These are phyloP conservation scores for Salvelinus sp. DNA, from an alignment of 2,113 vertebrate genomes.

Conservation along the genomic window DNA sequence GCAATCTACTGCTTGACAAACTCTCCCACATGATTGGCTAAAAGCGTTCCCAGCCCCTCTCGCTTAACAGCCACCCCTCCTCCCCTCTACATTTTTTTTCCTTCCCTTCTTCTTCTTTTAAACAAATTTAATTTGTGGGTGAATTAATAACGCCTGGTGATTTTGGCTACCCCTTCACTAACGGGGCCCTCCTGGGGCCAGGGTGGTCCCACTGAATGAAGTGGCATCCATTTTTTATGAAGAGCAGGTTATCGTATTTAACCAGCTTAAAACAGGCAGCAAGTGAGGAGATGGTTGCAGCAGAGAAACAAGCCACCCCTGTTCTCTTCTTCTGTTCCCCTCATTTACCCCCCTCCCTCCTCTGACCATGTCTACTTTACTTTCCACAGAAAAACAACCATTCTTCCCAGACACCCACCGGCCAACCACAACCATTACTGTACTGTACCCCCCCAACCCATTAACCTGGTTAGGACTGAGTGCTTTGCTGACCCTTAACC, in stretches of 20 bases:
- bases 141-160: slow-evolving; percentile 77
- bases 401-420: background rate
- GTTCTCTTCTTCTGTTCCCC: slow-evolving; percentile 18
- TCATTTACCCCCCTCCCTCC: slow-evolving; percentile 17
- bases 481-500: slow-evolving; percentile 60
- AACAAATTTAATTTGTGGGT: slow-evolving; percentile 64
- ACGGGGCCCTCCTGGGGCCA: slow-evolving; percentile 52
- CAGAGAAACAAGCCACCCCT: slow-evolving; percentile 45
- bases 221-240: slow-evolving; percentile 82
- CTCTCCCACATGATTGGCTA: slow-evolving; percentile 80
- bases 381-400: background rate
- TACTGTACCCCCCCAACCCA: slow-evolving; percentile 27
- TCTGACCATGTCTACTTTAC: background rate
- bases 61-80: background rate
- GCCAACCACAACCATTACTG: background rate
- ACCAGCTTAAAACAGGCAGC: slow-evolving; percentile 76
- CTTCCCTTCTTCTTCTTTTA: slow-evolving; percentile 44
- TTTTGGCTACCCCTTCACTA: slow-evolving; percentile 54
- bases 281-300: slow-evolving; percentile 48
- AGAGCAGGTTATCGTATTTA: slow-evolving; percentile 85
- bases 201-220: slow-evolving; percentile 73
- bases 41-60: slow-evolving; percentile 53
- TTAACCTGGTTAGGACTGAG: slow-evolving; percentile 65
- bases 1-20: slow-evolving; percentile 86
- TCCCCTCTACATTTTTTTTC: slow-evolving; percentile 8